phyloP scores from a whole-genome alignment of 2,888 invertebrate species.

The Arenicola marina region DNA sequence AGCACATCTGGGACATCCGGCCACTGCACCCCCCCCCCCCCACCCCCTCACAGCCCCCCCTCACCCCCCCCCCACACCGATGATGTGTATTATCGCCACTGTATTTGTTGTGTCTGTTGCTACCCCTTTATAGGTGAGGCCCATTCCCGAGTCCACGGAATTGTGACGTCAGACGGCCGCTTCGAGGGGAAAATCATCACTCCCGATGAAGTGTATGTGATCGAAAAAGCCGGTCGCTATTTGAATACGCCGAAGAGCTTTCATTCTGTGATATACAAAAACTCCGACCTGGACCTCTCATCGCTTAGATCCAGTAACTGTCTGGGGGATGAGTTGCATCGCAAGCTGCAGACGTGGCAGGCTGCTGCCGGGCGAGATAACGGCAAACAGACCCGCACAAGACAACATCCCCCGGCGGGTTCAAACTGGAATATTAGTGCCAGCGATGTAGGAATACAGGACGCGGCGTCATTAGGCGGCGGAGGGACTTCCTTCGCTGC shows the following conservation, averaged over 20 bases:
- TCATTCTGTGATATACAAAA: slow-evolving; percentile 92
- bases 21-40: too few species aligned
- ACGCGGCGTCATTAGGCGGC: too few species aligned
- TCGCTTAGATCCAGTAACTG: slow-evolving; percentile 34
- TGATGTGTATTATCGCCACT: too few species aligned
- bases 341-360: slow-evolving; percentile 34
- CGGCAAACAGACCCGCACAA: background rate
- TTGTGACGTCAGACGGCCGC: slow-evolving; percentile 83
- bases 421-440: too few species aligned
- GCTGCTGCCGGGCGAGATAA: background rate
- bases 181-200: slow-evolving; percentile 82
- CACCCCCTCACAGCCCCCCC: too few species aligned
- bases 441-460: too few species aligned
- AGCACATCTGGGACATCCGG: too few species aligned
- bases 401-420: background rate
- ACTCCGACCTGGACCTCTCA: slow-evolving; percentile 77
- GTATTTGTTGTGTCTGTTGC: too few species aligned
- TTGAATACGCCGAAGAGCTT: slow-evolving; percentile 72
- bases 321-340: slow-evolving; percentile 37
- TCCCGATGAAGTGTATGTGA: slow-evolving; percentile 75
- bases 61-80: too few species aligned
- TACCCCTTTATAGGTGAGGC: too few species aligned
- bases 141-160: slow-evolving; percentile 77
- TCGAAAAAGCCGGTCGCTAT: slow-evolving; percentile 90
- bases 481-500: too few species aligned